Base-by-base conservation (phyloP, 2,113 vertebrate genomes). In the Ifrita kowaldi region DNA sequence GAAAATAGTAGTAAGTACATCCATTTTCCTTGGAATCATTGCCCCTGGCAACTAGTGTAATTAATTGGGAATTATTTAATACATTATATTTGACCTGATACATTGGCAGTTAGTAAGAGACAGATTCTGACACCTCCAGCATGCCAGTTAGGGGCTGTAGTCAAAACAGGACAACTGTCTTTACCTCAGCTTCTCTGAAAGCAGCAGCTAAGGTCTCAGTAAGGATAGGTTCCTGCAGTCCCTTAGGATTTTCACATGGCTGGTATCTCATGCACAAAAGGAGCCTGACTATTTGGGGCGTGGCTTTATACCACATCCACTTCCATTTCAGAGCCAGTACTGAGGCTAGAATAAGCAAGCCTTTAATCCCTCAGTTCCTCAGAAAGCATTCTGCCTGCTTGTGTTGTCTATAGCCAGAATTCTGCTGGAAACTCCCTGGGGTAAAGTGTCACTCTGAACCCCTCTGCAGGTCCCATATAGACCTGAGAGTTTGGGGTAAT, bases 181-280 rank as follows among this genome's bases (percentile, higher is more conserved):
- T 82, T 50, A 20, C 33, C 14, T 28, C 6, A 16, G 2, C 16
- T 64, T 69, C 37, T 80, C 24, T 64, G 30, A 70, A 41, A 84
- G 41, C 13, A 63, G 32, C 22, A 73, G 41, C 26, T 49, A 50
- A 18, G 55, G 33, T 70, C 17, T 55, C 30, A 3, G 13, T 44
- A 44, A 76, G 13, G 56, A 26, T 42, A 52, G 20, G 15, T 74
- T n/a, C 6, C 42, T 78, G 33, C 12, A 47, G 9, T 6, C 24
- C 30, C 16, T 55, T 55, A 50, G 39, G 47, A 27, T 87, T 87
- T 26, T 70, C n/a, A 26, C 7, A 7, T 24, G 30, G 16, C 17
- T 1, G 0, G 32, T 59, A 47, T 35, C 4, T 11, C 1, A 2
- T 44, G 12, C 42, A 74, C 17, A 65, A 49, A 77, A 77, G 32